A percentile compares a stretch with the other conserved stretches of the same genome.
Evolutionary conservation across 2,797 vertebrate genomes (phyloP).

Genomic region (Enteromius fasciolatus): DNA sequence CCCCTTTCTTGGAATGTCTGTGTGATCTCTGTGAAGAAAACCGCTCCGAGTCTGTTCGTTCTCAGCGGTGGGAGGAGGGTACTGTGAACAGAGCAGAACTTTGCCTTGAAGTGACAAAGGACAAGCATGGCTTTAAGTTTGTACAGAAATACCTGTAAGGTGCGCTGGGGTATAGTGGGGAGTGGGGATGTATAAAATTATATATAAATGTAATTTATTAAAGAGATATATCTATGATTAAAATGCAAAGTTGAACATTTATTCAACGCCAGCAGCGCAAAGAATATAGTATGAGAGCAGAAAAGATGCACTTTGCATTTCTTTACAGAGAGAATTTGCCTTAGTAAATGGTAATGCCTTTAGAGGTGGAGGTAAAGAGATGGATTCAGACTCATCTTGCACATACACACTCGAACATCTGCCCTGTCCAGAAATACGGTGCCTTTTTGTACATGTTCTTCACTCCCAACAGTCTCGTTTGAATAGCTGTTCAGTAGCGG

Average conservation of each 20-base stretch:
- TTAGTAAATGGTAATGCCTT: slow-evolving; percentile 84
- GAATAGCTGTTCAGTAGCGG: slow-evolving; percentile 17
- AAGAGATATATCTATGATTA: slow-evolving; percentile 81
- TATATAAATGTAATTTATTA: slow-evolving; percentile 86
- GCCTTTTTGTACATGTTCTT: slow-evolving; percentile 76
- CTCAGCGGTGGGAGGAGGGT: slow-evolving; percentile 37
- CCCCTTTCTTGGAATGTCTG: slow-evolving; percentile 58
- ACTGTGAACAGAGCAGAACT: slow-evolving; percentile 41
- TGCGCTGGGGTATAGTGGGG: slow-evolving; percentile 62
- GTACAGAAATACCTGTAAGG: slow-evolving; percentile 69
- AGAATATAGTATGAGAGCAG: slow-evolving; percentile 55
- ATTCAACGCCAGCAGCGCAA: slow-evolving; percentile 56
- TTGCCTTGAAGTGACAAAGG: slow-evolving; percentile 54
- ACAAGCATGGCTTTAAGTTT: slow-evolving; percentile 61
- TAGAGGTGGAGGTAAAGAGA: slow-evolving; percentile 68
- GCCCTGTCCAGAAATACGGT: slow-evolving; percentile 74
- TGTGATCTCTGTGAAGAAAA: slow-evolving; percentile 67
- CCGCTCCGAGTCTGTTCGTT: slow-evolving; percentile 55
- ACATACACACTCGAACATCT: slow-evolving; percentile 61
- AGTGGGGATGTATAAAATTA: slow-evolving; percentile 63
- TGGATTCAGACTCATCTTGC: slow-evolving; percentile 64
- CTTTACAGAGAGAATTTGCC: slow-evolving; percentile 79
- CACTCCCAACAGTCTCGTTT: slow-evolving; percentile 61
- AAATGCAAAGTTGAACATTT: slow-evolving; percentile 69
- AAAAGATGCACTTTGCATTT: slow-evolving; percentile 67